A percentile compares a stretch with the other conserved stretches of the same genome.
Evolutionary conservation across 2,888 invertebrate genomes (phyloP).

Genomic region (Neoitamus cyanurus): DNA sequence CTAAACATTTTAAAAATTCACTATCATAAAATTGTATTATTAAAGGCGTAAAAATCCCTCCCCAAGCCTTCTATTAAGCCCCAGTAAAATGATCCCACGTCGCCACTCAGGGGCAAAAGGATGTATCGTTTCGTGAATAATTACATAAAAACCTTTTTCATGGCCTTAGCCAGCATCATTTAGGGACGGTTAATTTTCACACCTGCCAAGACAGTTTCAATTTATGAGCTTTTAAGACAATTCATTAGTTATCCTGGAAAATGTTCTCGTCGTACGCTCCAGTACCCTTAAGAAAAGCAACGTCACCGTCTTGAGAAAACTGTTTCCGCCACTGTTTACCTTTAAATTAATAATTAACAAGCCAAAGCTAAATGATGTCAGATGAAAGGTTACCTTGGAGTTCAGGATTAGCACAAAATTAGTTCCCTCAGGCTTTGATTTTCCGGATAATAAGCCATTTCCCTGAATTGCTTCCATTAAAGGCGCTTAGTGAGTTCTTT

Average conservation of each 20-base stretch:
- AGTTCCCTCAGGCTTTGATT: constrained; percentile 44
- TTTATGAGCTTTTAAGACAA: constrained; percentile 44
- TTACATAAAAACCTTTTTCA: constrained; percentile 30
- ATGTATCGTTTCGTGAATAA: constrained; percentile 21
- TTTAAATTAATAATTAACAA: constrained; percentile 43
- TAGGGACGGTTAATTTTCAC: constrained; percentile 40
- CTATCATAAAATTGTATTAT: not conserved
- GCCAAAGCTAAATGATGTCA: constrained; percentile 37
- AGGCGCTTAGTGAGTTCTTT: constrained; percentile 26
- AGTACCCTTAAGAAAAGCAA: not conserved
- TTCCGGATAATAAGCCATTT: constrained; percentile 43
- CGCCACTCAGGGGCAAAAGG: not conserved
- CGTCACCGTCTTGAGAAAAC: constrained; percentile 28
- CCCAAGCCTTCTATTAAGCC: not conserved
- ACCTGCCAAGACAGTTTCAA: constrained; percentile 44
- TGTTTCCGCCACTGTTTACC: constrained; percentile 40
- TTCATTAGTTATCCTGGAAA: constrained; percentile 35
- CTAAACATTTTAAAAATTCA: not conserved
- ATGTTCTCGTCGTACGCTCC: not conserved
- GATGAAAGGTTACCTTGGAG: constrained; percentile 44
- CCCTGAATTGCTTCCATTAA: constrained; percentile 23
- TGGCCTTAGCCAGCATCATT: not conserved
- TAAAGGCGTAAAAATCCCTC: not conserved
- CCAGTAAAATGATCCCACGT: not conserved
- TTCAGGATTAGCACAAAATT: constrained; percentile 43